These are phyloP conservation scores for Corbicula japonica DNA, from an alignment of 2,888 invertebrate species.

Conservation along the genomic window DNA sequence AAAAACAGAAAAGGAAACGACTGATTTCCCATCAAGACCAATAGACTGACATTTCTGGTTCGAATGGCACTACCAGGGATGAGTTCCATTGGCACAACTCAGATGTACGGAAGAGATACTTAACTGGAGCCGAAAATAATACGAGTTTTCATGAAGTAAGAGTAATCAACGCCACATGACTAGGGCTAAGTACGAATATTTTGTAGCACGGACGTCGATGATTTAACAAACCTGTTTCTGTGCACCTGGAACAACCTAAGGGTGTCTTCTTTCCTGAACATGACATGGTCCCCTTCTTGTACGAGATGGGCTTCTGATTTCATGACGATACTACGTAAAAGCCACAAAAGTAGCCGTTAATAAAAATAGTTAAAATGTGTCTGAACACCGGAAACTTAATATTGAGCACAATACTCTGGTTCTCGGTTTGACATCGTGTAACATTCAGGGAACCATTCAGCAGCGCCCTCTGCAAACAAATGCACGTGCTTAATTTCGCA, in stretches of 20 bases:
- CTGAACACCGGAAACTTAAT: constrained; percentile 2
- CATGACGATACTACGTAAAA: neutral
- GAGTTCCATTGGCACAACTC: too few species aligned
- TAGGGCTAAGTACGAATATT: too few species aligned
- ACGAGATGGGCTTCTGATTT: constrained; percentile 37
- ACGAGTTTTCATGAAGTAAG: too few species aligned
- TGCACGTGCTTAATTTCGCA: constrained; percentile 45
- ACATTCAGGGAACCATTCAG: neutral
- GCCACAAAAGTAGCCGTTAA: neutral
- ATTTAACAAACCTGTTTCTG: constrained; percentile 74
- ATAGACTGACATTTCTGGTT: too few species aligned
- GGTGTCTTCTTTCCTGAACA: constrained; percentile 74
- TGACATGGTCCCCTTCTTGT: constrained; percentile 73
- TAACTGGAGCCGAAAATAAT: too few species aligned
- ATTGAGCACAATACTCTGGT: constrained; percentile 14
- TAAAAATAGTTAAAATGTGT: neutral
- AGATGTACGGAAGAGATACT: too few species aligned
- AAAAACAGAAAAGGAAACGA: too few species aligned
- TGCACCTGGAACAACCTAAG: constrained; percentile 73
- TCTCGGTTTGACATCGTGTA: neutral
- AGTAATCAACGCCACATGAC: too few species aligned
- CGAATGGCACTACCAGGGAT: too few species aligned
- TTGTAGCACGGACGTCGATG: too few species aligned
- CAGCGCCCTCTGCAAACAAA: constrained; percentile 56
- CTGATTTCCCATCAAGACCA: too few species aligned